Evolutionary conservation across 2,888 invertebrate genomes (phyloP).

Genomic region (Syrphus vitripennis): DNA sequence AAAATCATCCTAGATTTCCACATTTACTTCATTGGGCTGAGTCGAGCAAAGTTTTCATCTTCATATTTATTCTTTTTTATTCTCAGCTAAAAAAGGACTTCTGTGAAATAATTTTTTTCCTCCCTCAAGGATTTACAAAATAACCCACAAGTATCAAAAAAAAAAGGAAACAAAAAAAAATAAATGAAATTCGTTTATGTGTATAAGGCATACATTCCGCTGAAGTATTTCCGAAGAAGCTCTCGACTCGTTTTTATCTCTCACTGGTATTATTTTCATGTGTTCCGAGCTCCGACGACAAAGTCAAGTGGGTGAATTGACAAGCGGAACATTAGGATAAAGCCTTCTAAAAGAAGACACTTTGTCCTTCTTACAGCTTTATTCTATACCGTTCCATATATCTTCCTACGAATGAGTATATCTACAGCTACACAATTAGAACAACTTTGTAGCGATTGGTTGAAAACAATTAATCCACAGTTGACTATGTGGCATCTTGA

Average conservation of each 20-base stretch:
- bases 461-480: constrained; percentile 36
- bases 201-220: constrained; percentile 8
- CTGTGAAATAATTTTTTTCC: not conserved
- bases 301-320: constrained; percentile 40
- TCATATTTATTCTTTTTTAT: not conserved
- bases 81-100: constrained; percentile 2
- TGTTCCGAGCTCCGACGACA: constrained; percentile 15
- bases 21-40: not conserved
- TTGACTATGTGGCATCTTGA: constrained; percentile 22
- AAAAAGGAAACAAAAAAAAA: not conserved
- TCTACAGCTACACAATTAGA: constrained; percentile 12
- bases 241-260: constrained; percentile 34
- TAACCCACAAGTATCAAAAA: not conserved
- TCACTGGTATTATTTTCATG: constrained; percentile 26
- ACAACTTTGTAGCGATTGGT: constrained; percentile 24
- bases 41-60: constrained; percentile 35
- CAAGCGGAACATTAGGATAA: constrained; percentile 31
- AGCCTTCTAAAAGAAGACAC: constrained; percentile 29
- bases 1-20: constrained; percentile 39
- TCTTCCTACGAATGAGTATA: not conserved
- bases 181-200: constrained; percentile 28
- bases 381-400: not conserved
- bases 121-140: constrained; percentile 16
- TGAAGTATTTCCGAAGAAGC: constrained; percentile 4
- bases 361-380: constrained; percentile 4